Percentiles rank a stretch among this genome's conserved stretches.
Conservation (phyloP, 1,140 invertebrate genomes). For the Ceratina japonica region DNA sequence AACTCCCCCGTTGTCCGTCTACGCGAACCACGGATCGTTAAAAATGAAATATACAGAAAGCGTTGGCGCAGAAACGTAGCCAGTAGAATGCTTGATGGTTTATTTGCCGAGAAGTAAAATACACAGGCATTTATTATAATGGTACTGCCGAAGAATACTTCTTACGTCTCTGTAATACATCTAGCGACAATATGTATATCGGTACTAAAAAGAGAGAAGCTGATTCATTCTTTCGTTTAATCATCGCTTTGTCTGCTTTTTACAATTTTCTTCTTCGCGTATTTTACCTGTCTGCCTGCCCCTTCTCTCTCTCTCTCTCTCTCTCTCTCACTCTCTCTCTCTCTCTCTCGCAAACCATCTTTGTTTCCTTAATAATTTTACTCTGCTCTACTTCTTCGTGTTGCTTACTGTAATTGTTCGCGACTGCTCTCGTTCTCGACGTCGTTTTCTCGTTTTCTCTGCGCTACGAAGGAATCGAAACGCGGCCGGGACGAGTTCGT, state of each 20-base stretch:
- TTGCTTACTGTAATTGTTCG: constrained; percentile 5
- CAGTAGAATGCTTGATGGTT: constrained; percentile 62
- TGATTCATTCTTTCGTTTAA: constrained; percentile 32
- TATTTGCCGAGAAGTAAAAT: constrained; percentile 68
- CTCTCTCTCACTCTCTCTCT: background rate
- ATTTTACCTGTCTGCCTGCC: constrained; percentile 7
- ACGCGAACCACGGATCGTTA: background rate
- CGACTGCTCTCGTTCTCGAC: background rate
- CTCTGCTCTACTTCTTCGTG: constrained; percentile 12
- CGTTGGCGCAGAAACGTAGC: background rate
- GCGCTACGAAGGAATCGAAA: constrained; percentile 27
- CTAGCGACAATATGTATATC: constrained; percentile 60
- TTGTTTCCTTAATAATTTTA: background rate
- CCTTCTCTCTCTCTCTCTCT: background rate
- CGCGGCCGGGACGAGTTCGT: background rate
- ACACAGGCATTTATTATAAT: constrained; percentile 66
- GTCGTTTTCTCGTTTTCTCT: background rate
- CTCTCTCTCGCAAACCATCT: background rate
- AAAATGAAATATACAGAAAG: background rate
- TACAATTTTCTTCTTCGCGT: constrained; percentile 49
- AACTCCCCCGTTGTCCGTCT: too few relatives aligned
- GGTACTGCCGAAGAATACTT: constrained; percentile 57
- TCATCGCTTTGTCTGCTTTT: constrained; percentile 42
- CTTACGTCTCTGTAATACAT: constrained; percentile 61
- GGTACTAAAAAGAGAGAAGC: constrained; percentile 67